Percentiles rank a stretch among this genome's conserved stretches.
These are phyloP conservation scores for Pemphigus obesinymphae DNA, from an alignment of 1,140 invertebrate genomes.

Conservation along the genomic window DNA sequence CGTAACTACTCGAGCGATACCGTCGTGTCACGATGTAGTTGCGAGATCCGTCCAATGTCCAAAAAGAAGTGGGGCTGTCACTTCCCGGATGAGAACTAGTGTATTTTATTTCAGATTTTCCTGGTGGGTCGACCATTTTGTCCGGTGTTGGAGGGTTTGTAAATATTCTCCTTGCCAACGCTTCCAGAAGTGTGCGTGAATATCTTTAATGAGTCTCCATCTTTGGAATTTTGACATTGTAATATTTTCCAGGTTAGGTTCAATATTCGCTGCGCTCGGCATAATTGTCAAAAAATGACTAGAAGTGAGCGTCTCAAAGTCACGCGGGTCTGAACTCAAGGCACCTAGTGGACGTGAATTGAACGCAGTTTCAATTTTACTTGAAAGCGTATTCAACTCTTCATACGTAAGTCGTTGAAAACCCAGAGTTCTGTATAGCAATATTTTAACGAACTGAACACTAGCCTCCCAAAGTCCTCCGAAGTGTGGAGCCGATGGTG, in stretches of 20 bases:
- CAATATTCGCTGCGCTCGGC: background rate
- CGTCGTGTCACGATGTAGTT: background rate
- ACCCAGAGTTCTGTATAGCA: constrained; percentile 46
- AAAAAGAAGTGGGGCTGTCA: background rate
- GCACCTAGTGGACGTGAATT: constrained; percentile 47
- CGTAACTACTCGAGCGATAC: background rate
- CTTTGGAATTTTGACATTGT: background rate
- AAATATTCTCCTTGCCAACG: too few species aligned
- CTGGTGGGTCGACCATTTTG: too few species aligned
- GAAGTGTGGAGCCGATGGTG: constrained; percentile 46
- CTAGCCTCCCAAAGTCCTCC: constrained; percentile 49
- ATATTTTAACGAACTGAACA: constrained; percentile 46
- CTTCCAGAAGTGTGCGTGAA: background rate
- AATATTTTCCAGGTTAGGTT: background rate
- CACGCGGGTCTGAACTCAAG: constrained; percentile 43
- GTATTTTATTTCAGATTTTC: background rate
- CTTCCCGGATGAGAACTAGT: background rate
- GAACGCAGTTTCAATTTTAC: constrained; percentile 47
- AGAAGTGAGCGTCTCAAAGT: background rate
- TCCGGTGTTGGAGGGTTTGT: background rate
- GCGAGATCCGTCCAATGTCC: background rate
- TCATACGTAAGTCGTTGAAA: constrained; percentile 44
- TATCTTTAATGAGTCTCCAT: background rate
- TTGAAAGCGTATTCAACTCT: constrained; percentile 47
- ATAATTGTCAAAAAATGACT: constrained; percentile 8